These are phyloP conservation scores for Bos indicus DNA, from an alignment of 2,113 vertebrate genomes.

Conservation along the genomic window DNA sequence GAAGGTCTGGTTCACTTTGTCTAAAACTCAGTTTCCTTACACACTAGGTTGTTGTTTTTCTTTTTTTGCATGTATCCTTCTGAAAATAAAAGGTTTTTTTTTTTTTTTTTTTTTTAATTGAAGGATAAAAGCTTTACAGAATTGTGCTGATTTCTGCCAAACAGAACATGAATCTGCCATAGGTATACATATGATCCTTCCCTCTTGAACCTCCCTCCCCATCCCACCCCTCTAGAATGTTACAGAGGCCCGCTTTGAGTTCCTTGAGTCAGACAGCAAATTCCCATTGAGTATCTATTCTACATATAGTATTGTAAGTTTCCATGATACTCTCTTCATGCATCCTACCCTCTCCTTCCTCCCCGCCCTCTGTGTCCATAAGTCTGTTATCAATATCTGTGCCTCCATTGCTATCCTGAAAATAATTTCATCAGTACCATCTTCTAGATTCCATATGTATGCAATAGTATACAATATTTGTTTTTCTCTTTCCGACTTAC, in stretches of 20 bases:
- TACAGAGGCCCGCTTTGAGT: neutral
- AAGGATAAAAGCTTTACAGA: neutral
- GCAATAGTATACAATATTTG: neutral
- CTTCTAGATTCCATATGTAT: neutral
- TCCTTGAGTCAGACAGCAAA: neutral
- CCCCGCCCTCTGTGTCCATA: rapidly evolving
- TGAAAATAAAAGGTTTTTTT: neutral
- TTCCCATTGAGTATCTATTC: neutral
- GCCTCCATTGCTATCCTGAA: neutral
- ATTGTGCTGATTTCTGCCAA: neutral
- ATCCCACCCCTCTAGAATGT: neutral
- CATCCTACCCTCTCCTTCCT: neutral
- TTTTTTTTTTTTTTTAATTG: neutral
- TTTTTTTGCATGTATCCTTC: neutral
- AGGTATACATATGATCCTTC: neutral
- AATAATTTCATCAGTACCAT: neutral
- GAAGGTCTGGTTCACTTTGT: neutral
- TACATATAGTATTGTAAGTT: neutral
- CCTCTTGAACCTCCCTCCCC: neutral
- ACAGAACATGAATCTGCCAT: neutral
- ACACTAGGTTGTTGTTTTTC: neutral
- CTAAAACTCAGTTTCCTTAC: neutral
- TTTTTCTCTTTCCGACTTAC: neutral
- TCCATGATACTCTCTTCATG: neutral
- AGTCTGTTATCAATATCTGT: neutral